These are phyloP conservation scores for Lydus trimaculatus DNA, from an alignment of 2,888 invertebrate genomes.

Conservation along the genomic window DNA sequence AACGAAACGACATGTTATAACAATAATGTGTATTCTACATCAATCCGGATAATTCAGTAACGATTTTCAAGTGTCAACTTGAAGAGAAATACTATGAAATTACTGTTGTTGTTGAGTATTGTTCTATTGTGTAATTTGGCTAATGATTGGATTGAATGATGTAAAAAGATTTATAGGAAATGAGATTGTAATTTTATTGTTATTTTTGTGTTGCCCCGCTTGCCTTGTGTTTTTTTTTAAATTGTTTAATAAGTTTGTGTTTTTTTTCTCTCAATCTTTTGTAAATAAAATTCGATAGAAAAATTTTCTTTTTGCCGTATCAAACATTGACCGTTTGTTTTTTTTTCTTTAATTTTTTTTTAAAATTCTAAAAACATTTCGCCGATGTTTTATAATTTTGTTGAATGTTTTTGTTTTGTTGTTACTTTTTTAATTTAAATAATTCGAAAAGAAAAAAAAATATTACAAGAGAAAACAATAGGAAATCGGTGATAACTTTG, in stretches of 20 bases:
- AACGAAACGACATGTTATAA: background rate
- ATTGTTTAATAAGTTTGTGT: background rate
- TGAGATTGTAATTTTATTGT: background rate
- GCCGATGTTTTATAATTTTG: conserved; percentile 14
- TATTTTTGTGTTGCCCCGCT: background rate
- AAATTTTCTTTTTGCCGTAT: conserved; percentile 12
- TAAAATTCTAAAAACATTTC: background rate
- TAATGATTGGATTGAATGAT: background rate
- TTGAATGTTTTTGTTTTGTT: conserved; percentile 20
- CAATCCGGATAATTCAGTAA: conserved; percentile 3
- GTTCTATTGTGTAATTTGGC: background rate
- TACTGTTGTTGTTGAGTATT: conserved; percentile 8
- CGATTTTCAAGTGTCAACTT: background rate
- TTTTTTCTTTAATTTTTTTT: background rate
- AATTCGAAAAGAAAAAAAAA: conserved; percentile 24
- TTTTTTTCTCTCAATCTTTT: background rate
- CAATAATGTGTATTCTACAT: conserved; percentile 7
- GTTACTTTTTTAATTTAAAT: conserved; percentile 30
- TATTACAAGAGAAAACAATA: conserved; percentile 23
- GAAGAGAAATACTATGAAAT: background rate
- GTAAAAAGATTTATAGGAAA: no score
- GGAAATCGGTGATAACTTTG: conserved; percentile 21
- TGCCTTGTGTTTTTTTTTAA: background rate
- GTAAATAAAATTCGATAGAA: conserved; percentile 8
- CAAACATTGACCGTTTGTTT: conserved; percentile 9